These are phyloP conservation scores for Euphonia xanthogaster DNA, from an alignment of 2,797 vertebrate species.

Conservation along the genomic window DNA sequence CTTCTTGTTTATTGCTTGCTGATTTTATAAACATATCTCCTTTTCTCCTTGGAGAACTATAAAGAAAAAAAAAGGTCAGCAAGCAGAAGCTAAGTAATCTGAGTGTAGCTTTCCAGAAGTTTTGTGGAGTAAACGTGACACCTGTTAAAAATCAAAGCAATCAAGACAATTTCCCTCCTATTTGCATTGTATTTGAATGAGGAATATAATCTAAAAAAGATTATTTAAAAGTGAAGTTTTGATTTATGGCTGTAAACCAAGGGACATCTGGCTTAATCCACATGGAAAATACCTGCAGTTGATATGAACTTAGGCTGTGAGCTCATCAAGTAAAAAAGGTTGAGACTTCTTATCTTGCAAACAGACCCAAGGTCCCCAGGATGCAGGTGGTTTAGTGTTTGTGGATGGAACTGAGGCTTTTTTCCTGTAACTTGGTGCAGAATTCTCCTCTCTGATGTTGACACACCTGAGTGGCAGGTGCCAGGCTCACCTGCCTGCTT, in stretches of 20 bases:
- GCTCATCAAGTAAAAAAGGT: neutral
- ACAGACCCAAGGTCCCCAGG: neutral
- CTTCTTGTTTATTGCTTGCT: constrained; percentile 39
- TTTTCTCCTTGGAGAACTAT: constrained; percentile 37
- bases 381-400: accelerated
- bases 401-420: neutral
- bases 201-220: neutral
- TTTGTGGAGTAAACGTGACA: neutral
- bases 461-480: neutral
- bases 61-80: neutral
- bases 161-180: neutral
- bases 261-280: neutral
- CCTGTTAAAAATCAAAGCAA: neutral
- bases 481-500: neutral
- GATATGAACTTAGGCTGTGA: neutral
- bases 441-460: accelerated
- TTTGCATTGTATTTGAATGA: neutral
- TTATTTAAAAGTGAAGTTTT: neutral
- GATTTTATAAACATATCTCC: constrained; percentile 42
- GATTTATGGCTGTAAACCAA: neutral
- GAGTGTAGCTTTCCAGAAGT: neutral
- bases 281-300: neutral
- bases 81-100: neutral
- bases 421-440: accelerated
- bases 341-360: neutral